Percentiles rank a stretch among this genome's conserved stretches.
Conservation (phyloP, 2,888 invertebrate genomes). For the Dryomyza anilis region DNA sequence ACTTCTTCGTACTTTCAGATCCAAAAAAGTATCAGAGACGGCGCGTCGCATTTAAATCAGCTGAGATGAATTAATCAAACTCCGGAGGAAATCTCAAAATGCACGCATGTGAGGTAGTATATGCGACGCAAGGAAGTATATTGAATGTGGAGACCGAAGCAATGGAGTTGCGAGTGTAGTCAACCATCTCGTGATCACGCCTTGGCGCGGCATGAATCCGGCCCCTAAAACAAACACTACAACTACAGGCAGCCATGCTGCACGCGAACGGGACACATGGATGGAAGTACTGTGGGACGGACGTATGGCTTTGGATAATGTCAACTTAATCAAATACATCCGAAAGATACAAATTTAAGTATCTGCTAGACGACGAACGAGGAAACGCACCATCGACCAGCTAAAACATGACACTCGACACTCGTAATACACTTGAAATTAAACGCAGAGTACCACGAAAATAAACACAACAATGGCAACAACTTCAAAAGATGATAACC, state of each 20-base stretch:
- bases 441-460: slow-evolving; percentile 5
- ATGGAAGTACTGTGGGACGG: background rate
- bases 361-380: slow-evolving; percentile 27
- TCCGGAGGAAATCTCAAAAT: slow-evolving; percentile 31
- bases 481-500: slow-evolving; percentile 36
- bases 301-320: background rate
- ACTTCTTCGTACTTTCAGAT: background rate
- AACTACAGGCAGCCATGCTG: slow-evolving; percentile 10
- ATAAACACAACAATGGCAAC: slow-evolving; percentile 8
- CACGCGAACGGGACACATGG: background rate
- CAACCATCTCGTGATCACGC: slow-evolving; percentile 21
- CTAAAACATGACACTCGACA: slow-evolving; percentile 21
- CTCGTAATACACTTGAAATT: slow-evolving; percentile 15
- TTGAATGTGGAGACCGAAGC: slow-evolving; percentile 5
- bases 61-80: slow-evolving; percentile 33
- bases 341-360: slow-evolving; percentile 15
- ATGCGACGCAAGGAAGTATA: too few species aligned
- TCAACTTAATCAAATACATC: slow-evolving; percentile 22
- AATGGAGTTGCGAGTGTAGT: slow-evolving; percentile 16
- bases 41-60: background rate
- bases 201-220: slow-evolving; percentile 12
- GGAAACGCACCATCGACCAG: slow-evolving; percentile 23
- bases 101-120: too few species aligned
- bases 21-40: background rate
- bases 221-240: background rate